Base-by-base conservation (phyloP, 2,113 vertebrate genomes). In the Ictalurus furcatus region DNA sequence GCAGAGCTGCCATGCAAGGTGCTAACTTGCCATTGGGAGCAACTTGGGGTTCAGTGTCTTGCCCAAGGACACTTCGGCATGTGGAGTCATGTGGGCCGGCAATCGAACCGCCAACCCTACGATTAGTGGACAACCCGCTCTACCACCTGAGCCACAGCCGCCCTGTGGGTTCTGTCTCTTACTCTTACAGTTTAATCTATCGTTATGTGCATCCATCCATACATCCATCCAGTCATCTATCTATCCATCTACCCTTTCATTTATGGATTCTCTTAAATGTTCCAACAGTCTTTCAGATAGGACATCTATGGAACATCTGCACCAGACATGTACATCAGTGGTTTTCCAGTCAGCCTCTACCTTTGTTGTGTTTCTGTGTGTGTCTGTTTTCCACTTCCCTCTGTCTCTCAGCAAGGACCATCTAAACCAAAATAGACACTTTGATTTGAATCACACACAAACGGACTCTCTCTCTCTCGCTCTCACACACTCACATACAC, bases 401-500 rank as follows among this genome's bases (percentile, higher is more conserved):
- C 85, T 79, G 71, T 90, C 85, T 85, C 34, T 88, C 76, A 12
- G 11, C 88, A 74, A 83, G 11, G 88, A 82, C 90, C 30, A 78
- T 88, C 84, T 90, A 90, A 86, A 78, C 89, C 86, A 93, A 86
- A 89, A 93, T 92, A 91, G 89, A 52, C 56, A 44, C 90, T 94
- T 93, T 94, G 91, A 91, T 94, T 92, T 84, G 67, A 89, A 85
- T 85, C 73, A 58, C 67, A 67, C 61, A 56, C 48, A 74, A 25
- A 56, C 48, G 23, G 44, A 58, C 63, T 67, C 63, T 67, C 63
- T 67, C 25, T 67, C 63, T 67, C 63, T 28, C 63, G 11, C 63
- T 9, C 25, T 9, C 25, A 0, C 63, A 67, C 58, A 65, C 85
- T 85, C 67, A 88, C 89, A 83, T 28, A 76, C 89, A 84, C 65